Evolutionary conservation across 2,888 invertebrate genomes (phyloP).

Genomic region (Anoncus sp.): DNA sequence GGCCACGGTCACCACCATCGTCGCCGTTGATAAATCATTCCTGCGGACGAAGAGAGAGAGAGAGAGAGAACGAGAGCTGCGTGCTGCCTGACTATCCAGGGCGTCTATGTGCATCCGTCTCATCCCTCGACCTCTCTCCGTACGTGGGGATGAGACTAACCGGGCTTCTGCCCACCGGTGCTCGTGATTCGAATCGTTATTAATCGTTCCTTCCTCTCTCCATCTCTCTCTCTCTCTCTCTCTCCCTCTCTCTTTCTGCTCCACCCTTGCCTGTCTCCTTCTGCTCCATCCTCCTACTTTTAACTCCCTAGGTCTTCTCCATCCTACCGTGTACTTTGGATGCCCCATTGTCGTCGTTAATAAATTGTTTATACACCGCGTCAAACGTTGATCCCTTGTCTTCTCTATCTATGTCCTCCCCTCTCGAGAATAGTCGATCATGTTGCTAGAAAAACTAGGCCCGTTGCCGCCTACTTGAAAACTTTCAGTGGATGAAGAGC

Average conservation of each 20-base stretch:
- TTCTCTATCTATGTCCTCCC: neutral
- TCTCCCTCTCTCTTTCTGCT: conserved; percentile 8
- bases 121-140: conserved; percentile 1
- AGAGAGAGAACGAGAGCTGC: too few species aligned
- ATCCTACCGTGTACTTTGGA: neutral
- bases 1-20: conserved; percentile 52
- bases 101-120: too few species aligned
- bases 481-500: conserved; percentile 13
- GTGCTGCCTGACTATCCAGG: too few species aligned
- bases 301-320: conserved; percentile 7
- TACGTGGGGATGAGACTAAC: conserved; percentile 1
- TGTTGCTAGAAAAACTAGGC: conserved; percentile 1
- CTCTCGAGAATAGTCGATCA: neutral
- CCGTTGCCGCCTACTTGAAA: conserved; percentile 11
- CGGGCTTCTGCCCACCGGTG: conserved; percentile 35
- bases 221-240: conserved; percentile 23
- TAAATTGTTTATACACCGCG: conserved; percentile 54
- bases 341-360: conserved; percentile 49
- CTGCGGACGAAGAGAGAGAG: too few species aligned
- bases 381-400: conserved; percentile 10
- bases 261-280: conserved; percentile 1
- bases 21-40: conserved; percentile 63
- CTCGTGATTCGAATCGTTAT: conserved; percentile 63
- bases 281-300: conserved; percentile 8
- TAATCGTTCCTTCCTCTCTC: conserved; percentile 57